These are phyloP conservation scores for Delphinus delphis DNA, from an alignment of 2,113 vertebrate species.

Conservation along the genomic window DNA sequence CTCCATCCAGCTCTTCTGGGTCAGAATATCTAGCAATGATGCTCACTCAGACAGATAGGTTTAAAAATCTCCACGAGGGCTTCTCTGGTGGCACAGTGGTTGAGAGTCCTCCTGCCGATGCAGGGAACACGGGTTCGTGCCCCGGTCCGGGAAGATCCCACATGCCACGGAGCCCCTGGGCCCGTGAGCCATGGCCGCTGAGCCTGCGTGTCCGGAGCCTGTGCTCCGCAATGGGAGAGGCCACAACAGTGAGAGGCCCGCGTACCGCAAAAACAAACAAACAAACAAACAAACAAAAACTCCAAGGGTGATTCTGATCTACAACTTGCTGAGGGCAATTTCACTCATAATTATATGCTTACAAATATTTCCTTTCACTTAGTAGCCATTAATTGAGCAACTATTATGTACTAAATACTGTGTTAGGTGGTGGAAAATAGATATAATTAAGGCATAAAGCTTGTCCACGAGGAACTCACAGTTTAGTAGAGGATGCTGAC, in stretches of 20 bases:
- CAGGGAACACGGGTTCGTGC: no score
- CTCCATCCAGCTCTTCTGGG: background rate
- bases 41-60: background rate
- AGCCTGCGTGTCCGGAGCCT: no score
- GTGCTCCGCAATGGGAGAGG: no score
- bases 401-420: background rate
- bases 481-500: background rate
- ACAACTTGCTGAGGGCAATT: background rate
- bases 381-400: background rate
- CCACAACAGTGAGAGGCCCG: no score
- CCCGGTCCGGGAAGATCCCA: no score
- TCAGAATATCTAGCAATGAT: background rate
- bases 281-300: background rate
- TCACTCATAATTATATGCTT: background rate
- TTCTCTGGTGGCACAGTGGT: no score
- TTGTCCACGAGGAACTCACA: background rate
- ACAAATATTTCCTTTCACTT: background rate
- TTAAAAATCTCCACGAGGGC: background rate
- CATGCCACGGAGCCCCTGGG: accelerated
- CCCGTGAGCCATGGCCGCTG: no score
- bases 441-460: background rate
- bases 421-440: background rate
- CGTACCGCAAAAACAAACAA: no score
- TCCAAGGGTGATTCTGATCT: background rate
- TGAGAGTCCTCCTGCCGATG: no score